A percentile compares a stretch with the other conserved stretches of the same genome.
phyloP scores from a whole-genome alignment of 2,888 invertebrate species.

The Lasioglossum morio region DNA sequence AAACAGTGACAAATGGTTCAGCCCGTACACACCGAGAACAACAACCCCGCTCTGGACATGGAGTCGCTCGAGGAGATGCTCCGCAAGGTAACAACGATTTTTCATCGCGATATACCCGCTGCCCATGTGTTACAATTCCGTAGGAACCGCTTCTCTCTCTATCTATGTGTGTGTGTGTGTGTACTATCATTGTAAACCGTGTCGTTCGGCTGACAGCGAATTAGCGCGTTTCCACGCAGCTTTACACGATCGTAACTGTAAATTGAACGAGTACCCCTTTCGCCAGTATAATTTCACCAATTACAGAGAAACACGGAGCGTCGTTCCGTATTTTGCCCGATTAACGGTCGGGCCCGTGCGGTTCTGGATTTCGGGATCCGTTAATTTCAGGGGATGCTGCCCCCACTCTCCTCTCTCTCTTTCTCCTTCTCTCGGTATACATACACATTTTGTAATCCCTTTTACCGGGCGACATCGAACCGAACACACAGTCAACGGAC shows the following conservation, averaged over 20 bases:
- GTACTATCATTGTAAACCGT: neutral
- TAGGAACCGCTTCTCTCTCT: neutral
- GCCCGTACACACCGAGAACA: constrained; percentile 85
- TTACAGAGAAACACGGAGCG: neutral
- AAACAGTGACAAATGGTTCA: constrained; percentile 79
- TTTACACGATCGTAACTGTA: constrained; percentile 23
- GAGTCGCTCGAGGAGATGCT: constrained; percentile 92
- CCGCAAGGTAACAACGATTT: constrained; percentile 87
- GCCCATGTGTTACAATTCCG: constrained; percentile 29
- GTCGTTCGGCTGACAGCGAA: constrained; percentile 6
- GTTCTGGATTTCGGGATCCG: neutral
- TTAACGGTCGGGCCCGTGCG: neutral
- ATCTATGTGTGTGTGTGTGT: no score
- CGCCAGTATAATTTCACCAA: neutral
- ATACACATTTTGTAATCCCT: neutral
- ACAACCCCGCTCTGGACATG: constrained; percentile 88
- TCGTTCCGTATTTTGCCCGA: neutral
- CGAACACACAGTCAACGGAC: neutral
- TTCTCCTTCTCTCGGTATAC: neutral
- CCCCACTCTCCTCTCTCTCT: no score
- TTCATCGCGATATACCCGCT: constrained; percentile 18
- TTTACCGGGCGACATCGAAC: neutral
- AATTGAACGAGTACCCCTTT: constrained; percentile 34
- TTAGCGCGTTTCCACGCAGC: constrained; percentile 14
- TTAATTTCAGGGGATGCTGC: neutral